Evolutionary conservation across 2,797 vertebrate genomes (phyloP).

Genomic region (Eremophila alpestris): DNA sequence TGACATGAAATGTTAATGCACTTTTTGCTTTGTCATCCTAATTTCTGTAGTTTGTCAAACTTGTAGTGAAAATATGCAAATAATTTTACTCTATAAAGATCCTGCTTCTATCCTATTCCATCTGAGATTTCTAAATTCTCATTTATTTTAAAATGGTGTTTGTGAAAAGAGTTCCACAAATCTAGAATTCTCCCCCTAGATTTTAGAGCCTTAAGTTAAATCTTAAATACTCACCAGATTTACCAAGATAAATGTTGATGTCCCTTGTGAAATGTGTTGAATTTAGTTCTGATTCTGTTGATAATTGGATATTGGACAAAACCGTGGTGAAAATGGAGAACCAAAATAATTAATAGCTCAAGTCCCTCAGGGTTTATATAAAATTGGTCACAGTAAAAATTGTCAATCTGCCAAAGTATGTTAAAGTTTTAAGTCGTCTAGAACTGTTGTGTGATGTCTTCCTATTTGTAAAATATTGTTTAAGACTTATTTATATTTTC

Average conservation of each 20-base stretch:
- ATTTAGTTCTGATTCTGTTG: conserved; percentile 37
- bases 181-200: neutral
- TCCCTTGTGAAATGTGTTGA: conserved; percentile 6
- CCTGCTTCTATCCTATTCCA: neutral
- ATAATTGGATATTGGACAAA: neutral
- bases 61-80: neutral
- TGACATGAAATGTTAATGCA: neutral
- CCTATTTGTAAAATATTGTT: neutral
- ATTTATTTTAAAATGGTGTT: neutral
- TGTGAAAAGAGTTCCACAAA: neutral
- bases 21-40: neutral
- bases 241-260: neutral
- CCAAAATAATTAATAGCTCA: neutral
- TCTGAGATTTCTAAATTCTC: neutral
- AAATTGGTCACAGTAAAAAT: neutral
- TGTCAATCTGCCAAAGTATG: neutral
- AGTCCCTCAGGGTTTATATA: neutral
- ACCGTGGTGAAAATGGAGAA: neutral
- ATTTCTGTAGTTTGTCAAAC: neutral
- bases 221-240: neutral
- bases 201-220: neutral
- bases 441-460: neutral
- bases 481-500: conserved; percentile 20
- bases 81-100: neutral
- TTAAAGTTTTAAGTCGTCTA: neutral